Percentiles rank a stretch among this genome's conserved stretches.
These are phyloP conservation scores for Agriotes lineatus DNA, from an alignment of 2,888 invertebrate genomes.

Conservation along the genomic window DNA sequence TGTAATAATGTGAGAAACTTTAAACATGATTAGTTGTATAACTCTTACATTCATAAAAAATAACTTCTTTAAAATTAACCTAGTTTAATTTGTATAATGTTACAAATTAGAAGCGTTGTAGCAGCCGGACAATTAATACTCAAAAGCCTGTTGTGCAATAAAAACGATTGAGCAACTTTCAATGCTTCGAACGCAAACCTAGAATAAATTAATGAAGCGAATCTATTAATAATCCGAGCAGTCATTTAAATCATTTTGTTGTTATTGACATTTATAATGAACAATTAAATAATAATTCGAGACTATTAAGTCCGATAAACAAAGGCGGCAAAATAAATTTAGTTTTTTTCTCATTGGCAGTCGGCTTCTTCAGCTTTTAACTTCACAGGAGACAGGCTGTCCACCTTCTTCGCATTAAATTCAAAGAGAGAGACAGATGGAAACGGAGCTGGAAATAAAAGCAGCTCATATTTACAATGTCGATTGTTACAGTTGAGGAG, in stretches of 20 bases:
- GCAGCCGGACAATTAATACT: too few species aligned
- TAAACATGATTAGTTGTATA: too few species aligned
- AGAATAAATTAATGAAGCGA: constrained; percentile 15
- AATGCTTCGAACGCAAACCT: neutral
- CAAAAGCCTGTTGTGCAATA: neutral
- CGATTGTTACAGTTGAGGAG: constrained; percentile 58
- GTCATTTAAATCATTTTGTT: constrained; percentile 39
- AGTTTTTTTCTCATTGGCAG: constrained; percentile 29
- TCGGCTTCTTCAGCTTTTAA: constrained; percentile 3
- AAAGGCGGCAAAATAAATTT: constrained; percentile 29
- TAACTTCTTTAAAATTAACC: too few species aligned
- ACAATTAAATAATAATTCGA: constrained; percentile 48
- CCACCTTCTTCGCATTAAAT: neutral
- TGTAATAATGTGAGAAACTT: too few species aligned
- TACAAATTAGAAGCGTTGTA: too few species aligned
- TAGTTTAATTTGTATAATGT: too few species aligned
- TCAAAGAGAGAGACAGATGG: neutral
- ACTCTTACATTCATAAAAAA: too few species aligned
- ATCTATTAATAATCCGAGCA: constrained; percentile 17
- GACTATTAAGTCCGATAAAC: constrained; percentile 42
- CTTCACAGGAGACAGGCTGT: neutral
- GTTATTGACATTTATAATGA: constrained; percentile 42
- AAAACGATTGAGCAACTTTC: neutral
- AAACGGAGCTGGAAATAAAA: neutral
- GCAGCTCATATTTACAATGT: constrained; percentile 30